Percentiles rank a stretch among this genome's conserved stretches.
Evolutionary conservation across 2,888 invertebrate species (phyloP).

Genomic region (Amitus sp.): DNA sequence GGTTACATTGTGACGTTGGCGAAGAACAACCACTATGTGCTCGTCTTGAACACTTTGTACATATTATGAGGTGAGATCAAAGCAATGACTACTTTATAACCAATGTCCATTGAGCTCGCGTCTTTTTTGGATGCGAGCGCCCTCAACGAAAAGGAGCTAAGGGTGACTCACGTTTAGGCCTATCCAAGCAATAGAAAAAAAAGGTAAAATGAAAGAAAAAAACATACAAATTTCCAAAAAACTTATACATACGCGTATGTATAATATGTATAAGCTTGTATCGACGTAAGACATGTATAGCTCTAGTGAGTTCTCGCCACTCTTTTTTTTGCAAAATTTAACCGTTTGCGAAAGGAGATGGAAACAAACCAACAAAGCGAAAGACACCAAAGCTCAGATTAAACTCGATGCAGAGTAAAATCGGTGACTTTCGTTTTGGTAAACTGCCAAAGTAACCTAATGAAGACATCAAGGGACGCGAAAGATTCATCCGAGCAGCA

Average conservation of each 20-base stretch:
- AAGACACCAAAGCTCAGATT: slow-evolving; percentile 49
- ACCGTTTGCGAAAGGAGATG: slow-evolving; percentile 25
- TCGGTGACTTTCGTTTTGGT: slow-evolving; percentile 59
- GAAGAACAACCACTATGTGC: slow-evolving; percentile 98
- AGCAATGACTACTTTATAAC: slow-evolving; percentile 48
- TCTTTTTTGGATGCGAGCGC: slow-evolving; percentile 43
- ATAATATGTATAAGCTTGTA: slow-evolving; percentile 6
- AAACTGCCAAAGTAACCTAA: slow-evolving; percentile 58
- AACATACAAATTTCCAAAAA: slow-evolving; percentile 13
- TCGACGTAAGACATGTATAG: slow-evolving; percentile 4
- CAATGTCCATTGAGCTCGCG: slow-evolving; percentile 1
- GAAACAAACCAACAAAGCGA: slow-evolving; percentile 42
- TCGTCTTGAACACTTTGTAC: slow-evolving; percentile 94
- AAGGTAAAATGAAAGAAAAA: slow-evolving; percentile 31
- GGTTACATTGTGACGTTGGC: slow-evolving; percentile 96
- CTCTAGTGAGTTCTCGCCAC: not conserved
- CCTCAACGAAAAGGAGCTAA: slow-evolving; percentile 54
- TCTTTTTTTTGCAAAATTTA: slow-evolving; percentile 60
- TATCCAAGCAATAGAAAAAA: slow-evolving; percentile 59
- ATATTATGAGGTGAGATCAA: slow-evolving; percentile 79
- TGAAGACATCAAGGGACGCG: slow-evolving; percentile 12
- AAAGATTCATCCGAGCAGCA: slow-evolving; percentile 12
- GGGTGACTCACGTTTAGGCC: slow-evolving; percentile 55
- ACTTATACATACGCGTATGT: not conserved
- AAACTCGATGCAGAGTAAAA: slow-evolving; percentile 57